Percentiles rank a stretch among this genome's conserved stretches.
These are phyloP conservation scores for Netelia inedita DNA, from an alignment of 2,888 invertebrate genomes.

Conservation along the genomic window DNA sequence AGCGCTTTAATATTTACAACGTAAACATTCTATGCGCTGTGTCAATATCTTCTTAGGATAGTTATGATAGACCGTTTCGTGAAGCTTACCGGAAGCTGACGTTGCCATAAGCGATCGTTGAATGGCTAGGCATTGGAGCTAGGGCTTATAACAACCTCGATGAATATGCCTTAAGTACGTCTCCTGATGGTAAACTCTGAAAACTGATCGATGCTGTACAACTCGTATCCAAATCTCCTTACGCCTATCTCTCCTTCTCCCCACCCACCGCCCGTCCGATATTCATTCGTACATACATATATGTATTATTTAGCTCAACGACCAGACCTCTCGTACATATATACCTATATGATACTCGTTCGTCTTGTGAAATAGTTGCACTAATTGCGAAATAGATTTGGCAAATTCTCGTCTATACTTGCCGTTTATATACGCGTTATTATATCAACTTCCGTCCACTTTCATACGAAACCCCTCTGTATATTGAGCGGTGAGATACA, in stretches of 20 bases:
- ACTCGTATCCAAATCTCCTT: constrained; percentile 12
- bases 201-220: constrained; percentile 27
- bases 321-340: no score
- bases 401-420: neutral
- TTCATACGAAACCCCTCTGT: no score
- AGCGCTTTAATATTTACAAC: no score
- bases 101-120: constrained; percentile 8
- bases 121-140: neutral
- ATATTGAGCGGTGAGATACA: no score
- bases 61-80: neutral
- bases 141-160: constrained; percentile 2
- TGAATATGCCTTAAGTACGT: constrained; percentile 33
- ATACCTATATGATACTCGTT: neutral
- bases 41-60: neutral
- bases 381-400: constrained; percentile 54
- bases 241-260: neutral
- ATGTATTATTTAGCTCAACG: neutral
- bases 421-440: no score
- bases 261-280: no score
- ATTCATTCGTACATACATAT: no score
- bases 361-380: neutral
- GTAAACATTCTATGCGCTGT: no score
- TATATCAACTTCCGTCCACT: no score
- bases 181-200: constrained; percentile 2
- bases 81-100: neutral